phyloP scores from a whole-genome alignment of 2,888 invertebrate species.

The Apocheima hispidaria region DNA sequence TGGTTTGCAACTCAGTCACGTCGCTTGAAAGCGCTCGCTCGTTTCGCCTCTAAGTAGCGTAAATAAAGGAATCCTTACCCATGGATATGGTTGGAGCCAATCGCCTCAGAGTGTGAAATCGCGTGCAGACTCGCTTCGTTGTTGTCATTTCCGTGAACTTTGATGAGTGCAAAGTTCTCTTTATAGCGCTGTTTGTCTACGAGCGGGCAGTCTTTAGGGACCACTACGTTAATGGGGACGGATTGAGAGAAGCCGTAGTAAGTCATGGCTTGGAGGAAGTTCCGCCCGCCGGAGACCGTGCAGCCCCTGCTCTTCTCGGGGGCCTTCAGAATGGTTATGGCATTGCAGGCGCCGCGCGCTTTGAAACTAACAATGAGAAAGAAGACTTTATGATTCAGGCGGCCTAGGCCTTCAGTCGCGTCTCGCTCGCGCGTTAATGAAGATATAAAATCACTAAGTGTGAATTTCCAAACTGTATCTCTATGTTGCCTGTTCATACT shows the following conservation, averaged over 20 bases:
- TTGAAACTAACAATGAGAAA: conserved; percentile 60
- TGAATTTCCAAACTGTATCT: no score
- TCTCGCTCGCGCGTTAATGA: no score
- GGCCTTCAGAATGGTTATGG: conserved; percentile 51
- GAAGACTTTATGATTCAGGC: conserved; percentile 4
- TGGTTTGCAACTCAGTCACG: no score
- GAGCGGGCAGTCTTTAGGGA: conserved; percentile 59
- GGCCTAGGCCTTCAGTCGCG: no score
- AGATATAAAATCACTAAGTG: no score
- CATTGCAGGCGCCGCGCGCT: conserved; percentile 63
- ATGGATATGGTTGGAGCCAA: conserved; percentile 60
- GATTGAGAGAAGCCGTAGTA: conserved; percentile 60
- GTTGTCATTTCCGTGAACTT: conserved; percentile 56
- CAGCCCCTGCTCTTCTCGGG: conserved; percentile 59
- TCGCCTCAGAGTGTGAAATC: conserved; percentile 57
- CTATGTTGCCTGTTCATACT: no score
- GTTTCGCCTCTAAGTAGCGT: no score
- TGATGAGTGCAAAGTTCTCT: conserved; percentile 62
- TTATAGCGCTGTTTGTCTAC: conserved; percentile 57
- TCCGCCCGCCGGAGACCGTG: conserved; percentile 60
- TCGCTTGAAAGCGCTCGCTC: no score
- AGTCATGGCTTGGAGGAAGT: conserved; percentile 61
- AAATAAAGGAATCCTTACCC: conserved; percentile 50
- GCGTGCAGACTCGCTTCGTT: conserved; percentile 63
- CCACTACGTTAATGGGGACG: conserved; percentile 60